A percentile compares a stretch with the other conserved stretches of the same genome.
Conservation (phyloP, 2,113 vertebrate genomes). For the Progne subis region DNA sequence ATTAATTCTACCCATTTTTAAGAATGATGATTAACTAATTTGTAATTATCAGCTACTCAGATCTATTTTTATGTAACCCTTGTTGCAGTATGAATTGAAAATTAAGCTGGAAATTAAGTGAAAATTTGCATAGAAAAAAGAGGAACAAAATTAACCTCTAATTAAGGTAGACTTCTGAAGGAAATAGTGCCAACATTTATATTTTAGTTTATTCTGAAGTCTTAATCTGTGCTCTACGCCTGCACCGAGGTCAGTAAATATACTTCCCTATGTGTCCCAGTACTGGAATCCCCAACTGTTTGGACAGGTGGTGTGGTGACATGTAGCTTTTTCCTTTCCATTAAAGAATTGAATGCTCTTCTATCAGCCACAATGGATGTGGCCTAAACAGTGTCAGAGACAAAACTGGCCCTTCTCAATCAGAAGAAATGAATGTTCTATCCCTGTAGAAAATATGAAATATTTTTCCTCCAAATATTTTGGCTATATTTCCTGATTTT, state of each 20-base stretch:
- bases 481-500: neutral
- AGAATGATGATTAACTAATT: neutral
- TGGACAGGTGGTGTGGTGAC: neutral
- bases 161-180: neutral
- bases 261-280: neutral
- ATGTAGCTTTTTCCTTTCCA: neutral
- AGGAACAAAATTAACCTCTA: neutral
- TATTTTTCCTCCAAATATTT: neutral
- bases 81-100: neutral
- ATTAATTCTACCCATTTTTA: neutral
- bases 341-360: neutral
- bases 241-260: neutral
- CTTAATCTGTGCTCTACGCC: neutral
- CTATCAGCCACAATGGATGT: neutral
- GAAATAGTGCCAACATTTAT: neutral
- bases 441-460: neutral
- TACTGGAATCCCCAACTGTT: accelerated
- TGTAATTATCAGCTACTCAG: neutral
- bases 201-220: neutral
- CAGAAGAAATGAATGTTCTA: neutral
- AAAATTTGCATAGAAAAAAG: neutral
- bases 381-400: neutral
- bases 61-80: neutral
- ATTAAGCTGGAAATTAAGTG: neutral
- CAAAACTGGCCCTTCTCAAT: neutral